Base-by-base conservation (phyloP, 2,888 invertebrate species). In the Spodoptera exigua region DNA sequence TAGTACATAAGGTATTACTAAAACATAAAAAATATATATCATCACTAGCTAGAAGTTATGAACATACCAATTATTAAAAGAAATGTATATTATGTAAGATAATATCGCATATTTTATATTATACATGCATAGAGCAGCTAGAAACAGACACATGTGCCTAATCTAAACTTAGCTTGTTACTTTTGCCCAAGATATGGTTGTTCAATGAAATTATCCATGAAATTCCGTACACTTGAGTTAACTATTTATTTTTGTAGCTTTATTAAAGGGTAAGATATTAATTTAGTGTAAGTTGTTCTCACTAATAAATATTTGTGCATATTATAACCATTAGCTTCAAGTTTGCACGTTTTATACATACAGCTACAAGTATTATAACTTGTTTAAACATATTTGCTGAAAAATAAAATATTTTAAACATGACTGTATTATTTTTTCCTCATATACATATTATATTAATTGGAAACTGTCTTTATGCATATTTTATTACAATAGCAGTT, bases 381-480 rank as follows among this genome's bases (percentile, higher is more conserved):
- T 61, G 47, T 21, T 54, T 51, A 43, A 45, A 45, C 37, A 64
- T 54, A 45, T 65, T 61, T 63, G 56, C 61, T 62, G 49, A 59
- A 75, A 78, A 75, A 78, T 78, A 73, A 70, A 79, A 67, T 75
- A 78, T 78, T 80, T 78, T 70, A 17, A 68, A 63, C 44, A 49
- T 17, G 17, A 16, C 17, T 17, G 4, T 37, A 16, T 9, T 45
- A 49, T 53, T 37, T 3, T 0, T 32, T 40, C 18, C 16, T 3
- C 21, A 7, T 4, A 12, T 32, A 34, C 12, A 21, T 21, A 21
- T 5, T 21, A 21, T 21, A 3, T 5, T 21, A 5, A 21, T 21
- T 21, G 4, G 2, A 21, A 21, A 21, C 21, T 5, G 0, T 21
- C n/a, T 21, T 21, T 21, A 21, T 21, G 21, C 21, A 21, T 21